Evolutionary conservation across 2,113 vertebrate genomes (phyloP).

Genomic region (Solea solea): DNA sequence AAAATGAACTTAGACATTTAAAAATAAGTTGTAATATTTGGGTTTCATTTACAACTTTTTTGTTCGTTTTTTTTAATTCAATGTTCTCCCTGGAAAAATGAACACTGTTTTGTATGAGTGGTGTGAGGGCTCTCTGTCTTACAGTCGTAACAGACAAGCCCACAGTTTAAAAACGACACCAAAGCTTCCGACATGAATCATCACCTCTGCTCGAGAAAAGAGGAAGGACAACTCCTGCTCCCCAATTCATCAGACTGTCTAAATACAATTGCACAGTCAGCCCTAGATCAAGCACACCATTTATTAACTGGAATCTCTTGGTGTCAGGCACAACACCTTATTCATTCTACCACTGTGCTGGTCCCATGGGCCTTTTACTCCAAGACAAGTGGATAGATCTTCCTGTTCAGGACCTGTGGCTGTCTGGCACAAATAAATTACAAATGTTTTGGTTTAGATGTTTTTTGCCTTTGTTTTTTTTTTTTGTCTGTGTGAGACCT

Average conservation of each 20-base stretch:
- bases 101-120: background rate
- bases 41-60: background rate
- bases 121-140: background rate
- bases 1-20: no score
- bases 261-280: conserved; percentile 70
- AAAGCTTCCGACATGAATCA: conserved; percentile 55
- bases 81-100: conserved; percentile 1
- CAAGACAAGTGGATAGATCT: conserved; percentile 57
- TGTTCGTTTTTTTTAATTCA: background rate
- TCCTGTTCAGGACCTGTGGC: conserved; percentile 36
- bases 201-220: conserved; percentile 55
- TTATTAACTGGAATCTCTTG: conserved; percentile 69
- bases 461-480: background rate
- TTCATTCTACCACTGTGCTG: conserved; percentile 56
- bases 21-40: no score
- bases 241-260: conserved; percentile 77
- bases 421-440: conserved; percentile 65
- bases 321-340: conserved; percentile 63
- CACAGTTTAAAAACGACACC: conserved; percentile 39
- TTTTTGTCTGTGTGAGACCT: conserved; percentile 11
- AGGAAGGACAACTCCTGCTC: conserved; percentile 55
- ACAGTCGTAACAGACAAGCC: conserved; percentile 23
- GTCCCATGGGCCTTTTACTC: conserved; percentile 59
- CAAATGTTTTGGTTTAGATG: conserved; percentile 30
- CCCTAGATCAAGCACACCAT: conserved; percentile 63